phyloP scores from a whole-genome alignment of 2,797 vertebrate genomes.

The Hydrolagus colliei region DNA sequence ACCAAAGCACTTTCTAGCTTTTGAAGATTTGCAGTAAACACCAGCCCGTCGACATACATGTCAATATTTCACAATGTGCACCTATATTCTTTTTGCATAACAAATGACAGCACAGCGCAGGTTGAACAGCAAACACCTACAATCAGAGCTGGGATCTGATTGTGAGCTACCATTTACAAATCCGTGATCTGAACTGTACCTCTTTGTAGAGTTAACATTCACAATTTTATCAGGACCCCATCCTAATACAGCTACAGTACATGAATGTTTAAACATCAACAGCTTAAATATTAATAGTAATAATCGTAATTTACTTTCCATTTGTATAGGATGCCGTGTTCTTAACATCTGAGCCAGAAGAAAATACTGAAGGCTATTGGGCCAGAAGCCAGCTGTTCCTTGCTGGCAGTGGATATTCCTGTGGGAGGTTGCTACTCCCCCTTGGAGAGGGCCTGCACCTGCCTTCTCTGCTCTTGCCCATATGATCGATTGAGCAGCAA shows the following conservation, averaged over 20 bases:
- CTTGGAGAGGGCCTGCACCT: constrained; percentile 60
- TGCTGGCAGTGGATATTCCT: constrained; percentile 47
- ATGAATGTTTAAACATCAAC: background rate
- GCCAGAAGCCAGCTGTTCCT: constrained; percentile 68
- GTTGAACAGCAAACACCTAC: background rate
- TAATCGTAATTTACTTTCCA: background rate
- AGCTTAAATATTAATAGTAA: background rate
- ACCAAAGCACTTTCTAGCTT: background rate
- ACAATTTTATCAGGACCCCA: background rate
- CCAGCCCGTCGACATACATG: background rate
- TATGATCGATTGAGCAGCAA: constrained; percentile 72
- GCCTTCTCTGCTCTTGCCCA: constrained; percentile 52
- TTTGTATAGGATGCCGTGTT: background rate
- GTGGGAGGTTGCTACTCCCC: constrained; percentile 48
- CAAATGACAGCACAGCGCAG: no score
- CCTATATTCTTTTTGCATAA: background rate
- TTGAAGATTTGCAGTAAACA: background rate
- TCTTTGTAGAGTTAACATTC: background rate
- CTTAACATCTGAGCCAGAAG: background rate
- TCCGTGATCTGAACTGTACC: background rate
- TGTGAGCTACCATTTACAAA: no score
- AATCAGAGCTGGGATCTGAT: background rate
- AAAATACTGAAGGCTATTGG: constrained; percentile 55
- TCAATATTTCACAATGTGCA: background rate
- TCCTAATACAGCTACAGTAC: background rate